A percentile compares a stretch with the other conserved stretches of the same genome.
Evolutionary conservation across 2,888 invertebrate genomes (phyloP).

Genomic region (Tenthredo notha): DNA sequence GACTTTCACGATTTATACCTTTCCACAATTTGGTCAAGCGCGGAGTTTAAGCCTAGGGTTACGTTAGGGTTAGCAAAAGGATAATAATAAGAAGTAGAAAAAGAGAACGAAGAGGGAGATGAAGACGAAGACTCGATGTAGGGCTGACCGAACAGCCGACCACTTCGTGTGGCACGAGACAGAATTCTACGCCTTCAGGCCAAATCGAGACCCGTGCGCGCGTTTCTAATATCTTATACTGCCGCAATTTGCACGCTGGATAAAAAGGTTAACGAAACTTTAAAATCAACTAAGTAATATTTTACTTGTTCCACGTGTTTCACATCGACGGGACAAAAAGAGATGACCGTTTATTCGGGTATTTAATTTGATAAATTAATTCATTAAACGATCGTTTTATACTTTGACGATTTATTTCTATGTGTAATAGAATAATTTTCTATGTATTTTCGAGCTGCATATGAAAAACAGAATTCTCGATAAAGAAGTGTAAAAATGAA

Average conservation of each 20-base stretch:
- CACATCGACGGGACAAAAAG: background rate
- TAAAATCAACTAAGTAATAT: background rate
- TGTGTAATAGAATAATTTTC: background rate
- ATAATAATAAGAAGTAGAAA: background rate
- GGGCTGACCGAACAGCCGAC: constrained; percentile 10
- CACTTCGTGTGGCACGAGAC: constrained; percentile 50
- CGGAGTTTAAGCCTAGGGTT: constrained; percentile 16
- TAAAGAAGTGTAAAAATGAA: background rate
- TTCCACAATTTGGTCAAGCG: constrained; percentile 14
- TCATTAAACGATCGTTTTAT: background rate
- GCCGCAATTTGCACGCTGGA: constrained; percentile 20
- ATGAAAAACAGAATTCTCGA: background rate
- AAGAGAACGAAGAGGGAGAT: background rate
- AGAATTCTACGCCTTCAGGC: constrained; percentile 40
- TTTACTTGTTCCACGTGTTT: background rate
- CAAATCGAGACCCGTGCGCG: constrained; percentile 43
- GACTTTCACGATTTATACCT: background rate
- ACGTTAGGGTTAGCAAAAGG: background rate
- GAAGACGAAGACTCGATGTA: background rate
- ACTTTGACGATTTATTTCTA: background rate
- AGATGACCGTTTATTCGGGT: background rate
- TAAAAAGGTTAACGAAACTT: constrained; percentile 3
- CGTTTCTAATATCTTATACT: constrained; percentile 42
- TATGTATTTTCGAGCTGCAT: background rate
- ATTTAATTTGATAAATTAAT: background rate